Percentiles rank a stretch among this genome's conserved stretches.
Conservation (phyloP, 2,888 invertebrate genomes). For the Incurvaria masculella region DNA sequence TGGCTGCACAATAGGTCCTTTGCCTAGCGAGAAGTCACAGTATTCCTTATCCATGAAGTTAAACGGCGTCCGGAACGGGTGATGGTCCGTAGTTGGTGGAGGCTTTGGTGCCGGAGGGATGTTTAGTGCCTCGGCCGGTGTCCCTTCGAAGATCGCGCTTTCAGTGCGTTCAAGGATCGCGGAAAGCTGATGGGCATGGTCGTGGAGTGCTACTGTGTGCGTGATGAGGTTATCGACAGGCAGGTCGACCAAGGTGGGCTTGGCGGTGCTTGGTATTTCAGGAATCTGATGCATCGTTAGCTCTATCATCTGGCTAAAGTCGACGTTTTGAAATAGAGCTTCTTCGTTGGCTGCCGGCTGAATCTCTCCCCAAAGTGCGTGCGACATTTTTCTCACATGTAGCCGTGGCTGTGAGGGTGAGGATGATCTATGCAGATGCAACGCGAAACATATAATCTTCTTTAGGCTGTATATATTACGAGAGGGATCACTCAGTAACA, state of each 20-base stretch:
- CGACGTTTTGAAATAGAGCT: conserved; percentile 38
- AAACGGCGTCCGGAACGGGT: conserved; percentile 33
- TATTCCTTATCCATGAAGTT: conserved; percentile 42
- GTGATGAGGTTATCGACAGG: conserved; percentile 45
- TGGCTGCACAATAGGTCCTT: conserved; percentile 37
- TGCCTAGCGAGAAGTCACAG: conserved; percentile 44
- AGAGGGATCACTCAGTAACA: too few relatives aligned
- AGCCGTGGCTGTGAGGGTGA: too few relatives aligned
- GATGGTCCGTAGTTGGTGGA: conserved; percentile 33
- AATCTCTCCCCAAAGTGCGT: conserved; percentile 45
- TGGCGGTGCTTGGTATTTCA: conserved; percentile 45
- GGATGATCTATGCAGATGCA: too few relatives aligned
- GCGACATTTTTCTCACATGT: too few relatives aligned
- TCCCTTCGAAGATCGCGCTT: conserved; percentile 33
- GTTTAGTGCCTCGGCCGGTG: conserved; percentile 30
- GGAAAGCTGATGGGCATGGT: conserved; percentile 33
- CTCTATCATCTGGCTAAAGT: conserved; percentile 50
- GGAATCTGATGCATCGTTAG: conserved; percentile 51
- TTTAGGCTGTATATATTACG: too few relatives aligned
- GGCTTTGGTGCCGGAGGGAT: conserved; percentile 39
- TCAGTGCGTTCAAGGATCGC: conserved; percentile 39
- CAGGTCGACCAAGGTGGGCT: conserved; percentile 44
- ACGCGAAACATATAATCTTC: too few relatives aligned
- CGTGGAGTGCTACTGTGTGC: conserved; percentile 44
- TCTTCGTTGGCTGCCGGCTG: conserved; percentile 36